phyloP scores from a whole-genome alignment of 2,797 vertebrate genomes.

The Pseudomugil tenellus region DNA sequence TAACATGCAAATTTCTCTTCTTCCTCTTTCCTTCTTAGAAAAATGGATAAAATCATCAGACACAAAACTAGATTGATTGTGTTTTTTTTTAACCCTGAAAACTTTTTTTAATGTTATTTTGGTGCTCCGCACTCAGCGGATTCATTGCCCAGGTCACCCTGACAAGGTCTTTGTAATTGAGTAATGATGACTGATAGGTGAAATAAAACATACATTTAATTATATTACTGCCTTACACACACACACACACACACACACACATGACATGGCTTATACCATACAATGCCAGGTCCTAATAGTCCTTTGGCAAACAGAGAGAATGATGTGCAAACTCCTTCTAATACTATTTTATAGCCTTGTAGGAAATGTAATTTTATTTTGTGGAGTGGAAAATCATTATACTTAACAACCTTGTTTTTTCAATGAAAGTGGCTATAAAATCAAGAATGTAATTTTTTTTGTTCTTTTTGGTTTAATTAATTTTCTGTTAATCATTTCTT shows the following conservation, averaged over 20 bases:
- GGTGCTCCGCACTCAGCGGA: conserved; percentile 1
- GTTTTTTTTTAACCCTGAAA: background rate
- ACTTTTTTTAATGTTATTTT: conserved; percentile 9
- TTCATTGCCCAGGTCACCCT: background rate
- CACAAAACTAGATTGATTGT: background rate
- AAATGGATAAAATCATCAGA: background rate
- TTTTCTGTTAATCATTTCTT: background rate
- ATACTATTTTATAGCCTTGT: background rate
- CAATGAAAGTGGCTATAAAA: background rate
- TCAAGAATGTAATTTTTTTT: background rate
- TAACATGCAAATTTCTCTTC: background rate
- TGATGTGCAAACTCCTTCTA: background rate
- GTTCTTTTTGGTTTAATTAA: background rate
- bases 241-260: background rate
- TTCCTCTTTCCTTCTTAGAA: background rate
- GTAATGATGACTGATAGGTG: conserved; percentile 29
- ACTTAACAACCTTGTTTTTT: background rate
- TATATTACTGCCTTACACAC: background rate
- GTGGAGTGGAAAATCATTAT: no score
- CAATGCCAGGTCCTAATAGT: background rate
- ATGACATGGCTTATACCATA: background rate
- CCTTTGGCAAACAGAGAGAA: background rate
- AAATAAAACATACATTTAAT: conserved; percentile 27
- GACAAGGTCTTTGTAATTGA: conserved; percentile 15
- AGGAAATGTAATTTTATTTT: no score